Conservation (phyloP, 1,140 invertebrate species). For the Drosophila bocki region DNA sequence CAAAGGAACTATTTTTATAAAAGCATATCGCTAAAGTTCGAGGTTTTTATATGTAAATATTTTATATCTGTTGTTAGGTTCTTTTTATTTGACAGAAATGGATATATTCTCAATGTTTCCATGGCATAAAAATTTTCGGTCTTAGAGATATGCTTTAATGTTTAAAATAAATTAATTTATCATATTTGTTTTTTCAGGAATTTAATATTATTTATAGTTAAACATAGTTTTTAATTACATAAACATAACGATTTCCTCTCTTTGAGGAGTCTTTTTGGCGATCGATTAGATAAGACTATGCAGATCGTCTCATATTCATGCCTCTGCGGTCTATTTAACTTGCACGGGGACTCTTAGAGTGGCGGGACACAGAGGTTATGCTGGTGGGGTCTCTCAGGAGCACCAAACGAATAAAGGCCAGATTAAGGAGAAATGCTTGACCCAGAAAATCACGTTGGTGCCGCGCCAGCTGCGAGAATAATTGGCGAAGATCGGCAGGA, state of each 20-base stretch:
- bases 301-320: neutral
- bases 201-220: neutral
- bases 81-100: no score
- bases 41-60: no score
- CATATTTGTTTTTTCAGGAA: neutral
- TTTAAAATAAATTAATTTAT: no score
- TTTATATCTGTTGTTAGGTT: no score
- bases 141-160: no score
- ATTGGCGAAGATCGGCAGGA: constrained; percentile 38
- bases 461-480: constrained; percentile 58
- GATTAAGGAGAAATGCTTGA: constrained; percentile 71
- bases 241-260: neutral
- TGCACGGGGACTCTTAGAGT: constrained; percentile 16
- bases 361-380: constrained; percentile 52
- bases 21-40: no score
- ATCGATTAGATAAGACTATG: neutral
- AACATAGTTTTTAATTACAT: neutral
- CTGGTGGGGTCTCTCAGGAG: constrained; percentile 62
- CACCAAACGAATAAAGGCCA: constrained; percentile 75
- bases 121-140: no score
- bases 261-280: neutral
- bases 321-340: neutral
- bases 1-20: no score
- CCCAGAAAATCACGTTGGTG: constrained; percentile 75
- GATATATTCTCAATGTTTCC: no score